Conservation (phyloP, 2,888 invertebrate genomes). For the Euproctis similis region DNA sequence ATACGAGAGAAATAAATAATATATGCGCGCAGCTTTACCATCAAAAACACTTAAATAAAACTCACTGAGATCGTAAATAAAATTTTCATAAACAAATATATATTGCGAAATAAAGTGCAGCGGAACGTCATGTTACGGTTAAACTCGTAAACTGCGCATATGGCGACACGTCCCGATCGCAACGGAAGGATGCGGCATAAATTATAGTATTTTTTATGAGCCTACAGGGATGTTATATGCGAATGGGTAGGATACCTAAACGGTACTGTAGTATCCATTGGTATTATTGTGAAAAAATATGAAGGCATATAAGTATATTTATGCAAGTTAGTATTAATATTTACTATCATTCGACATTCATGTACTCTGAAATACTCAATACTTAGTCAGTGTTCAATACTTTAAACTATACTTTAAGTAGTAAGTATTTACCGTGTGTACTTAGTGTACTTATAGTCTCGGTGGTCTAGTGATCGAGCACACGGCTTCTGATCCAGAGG, state of each 20-base stretch:
- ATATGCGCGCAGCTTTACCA: not conserved
- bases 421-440: too few relatives aligned
- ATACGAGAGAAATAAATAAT: not conserved
- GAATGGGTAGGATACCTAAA: conserved; percentile 7
- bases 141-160: conserved; percentile 24
- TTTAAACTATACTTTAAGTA: too few relatives aligned
- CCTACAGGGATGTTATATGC: conserved; percentile 8
- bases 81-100: conserved; percentile 10
- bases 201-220: conserved; percentile 39
- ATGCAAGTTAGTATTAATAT: too few relatives aligned
- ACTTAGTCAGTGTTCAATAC: too few relatives aligned
- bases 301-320: too few relatives aligned
- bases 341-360: too few relatives aligned
- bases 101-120: conserved; percentile 21
- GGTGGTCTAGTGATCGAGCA: too few relatives aligned
- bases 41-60: conserved; percentile 1
- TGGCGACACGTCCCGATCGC: conserved; percentile 14
- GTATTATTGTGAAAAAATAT: too few relatives aligned
- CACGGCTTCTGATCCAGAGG: too few relatives aligned
- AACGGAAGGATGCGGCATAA: conserved; percentile 21
- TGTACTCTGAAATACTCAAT: too few relatives aligned
- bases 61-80: conserved; percentile 15
- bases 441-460: too few relatives aligned
- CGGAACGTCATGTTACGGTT: conserved; percentile 15
- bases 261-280: too few relatives aligned